Conservation (phyloP, 2,888 invertebrate genomes). For the Heliconius cydno region DNA sequence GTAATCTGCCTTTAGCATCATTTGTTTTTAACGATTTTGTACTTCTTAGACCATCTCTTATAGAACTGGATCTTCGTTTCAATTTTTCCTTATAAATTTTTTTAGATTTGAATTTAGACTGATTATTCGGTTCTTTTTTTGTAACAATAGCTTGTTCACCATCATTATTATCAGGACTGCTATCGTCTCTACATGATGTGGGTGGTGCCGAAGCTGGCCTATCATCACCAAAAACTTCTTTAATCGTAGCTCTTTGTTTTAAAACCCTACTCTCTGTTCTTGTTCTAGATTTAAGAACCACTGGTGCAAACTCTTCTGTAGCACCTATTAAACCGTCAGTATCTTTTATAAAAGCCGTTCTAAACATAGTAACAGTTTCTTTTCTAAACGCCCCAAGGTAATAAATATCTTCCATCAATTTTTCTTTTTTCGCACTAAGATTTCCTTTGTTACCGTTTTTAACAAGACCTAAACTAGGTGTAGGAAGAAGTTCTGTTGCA, state of each 20-base stretch:
- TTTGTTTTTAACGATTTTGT: slow-evolving; percentile 76
- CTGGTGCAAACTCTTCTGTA: slow-evolving; percentile 86
- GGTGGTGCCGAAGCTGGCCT: slow-evolving; percentile 93
- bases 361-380: slow-evolving; percentile 86
- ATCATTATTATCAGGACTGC: slow-evolving; percentile 62
- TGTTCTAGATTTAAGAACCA: slow-evolving; percentile 88
- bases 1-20: slow-evolving; percentile 73
- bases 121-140: slow-evolving; percentile 66
- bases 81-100: slow-evolving; percentile 74
- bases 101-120: slow-evolving; percentile 72
- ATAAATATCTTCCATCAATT: slow-evolving; percentile 83
- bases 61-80: slow-evolving; percentile 71
- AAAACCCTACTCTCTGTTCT: slow-evolving; percentile 88
- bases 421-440: slow-evolving; percentile 74
- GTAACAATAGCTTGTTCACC: slow-evolving; percentile 59
- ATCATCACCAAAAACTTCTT: slow-evolving; percentile 91
- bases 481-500: slow-evolving; percentile 83
- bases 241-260: slow-evolving; percentile 90
- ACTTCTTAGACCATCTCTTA: slow-evolving; percentile 77
- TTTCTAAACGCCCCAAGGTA: slow-evolving; percentile 86
- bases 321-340: slow-evolving; percentile 83
- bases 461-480: slow-evolving; percentile 83
- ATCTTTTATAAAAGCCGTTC: slow-evolving; percentile 86
- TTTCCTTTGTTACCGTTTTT: slow-evolving; percentile 73
- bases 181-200: slow-evolving; percentile 82